phyloP scores from a whole-genome alignment of 1,140 invertebrate species.

The Lineus longissimus region DNA sequence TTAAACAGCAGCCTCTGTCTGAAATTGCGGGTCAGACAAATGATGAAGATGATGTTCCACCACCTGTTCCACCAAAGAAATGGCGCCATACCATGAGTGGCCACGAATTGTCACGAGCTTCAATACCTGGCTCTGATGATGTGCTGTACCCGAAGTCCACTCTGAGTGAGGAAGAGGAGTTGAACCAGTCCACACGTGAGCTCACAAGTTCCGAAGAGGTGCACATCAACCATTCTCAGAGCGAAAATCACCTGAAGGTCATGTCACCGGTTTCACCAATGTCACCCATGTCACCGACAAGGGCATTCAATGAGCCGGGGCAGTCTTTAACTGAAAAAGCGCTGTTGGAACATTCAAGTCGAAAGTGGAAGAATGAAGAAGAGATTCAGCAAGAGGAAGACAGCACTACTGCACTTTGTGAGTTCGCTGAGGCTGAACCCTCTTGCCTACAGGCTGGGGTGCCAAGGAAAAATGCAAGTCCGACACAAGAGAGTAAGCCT shows the following conservation, averaged over 20 bases:
- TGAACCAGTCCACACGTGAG: neutral
- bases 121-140: too few relatives aligned
- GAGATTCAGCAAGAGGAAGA: constrained; percentile 4
- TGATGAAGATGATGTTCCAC: neutral
- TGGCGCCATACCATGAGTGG: too few relatives aligned
- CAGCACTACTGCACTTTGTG: neutral
- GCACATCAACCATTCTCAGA: neutral
- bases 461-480: neutral
- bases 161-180: neutral
- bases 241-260: neutral
- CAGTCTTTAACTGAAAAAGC: constrained; percentile 10
- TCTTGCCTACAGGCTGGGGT: neutral
- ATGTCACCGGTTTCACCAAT: constrained; percentile 35
- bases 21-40: neutral
- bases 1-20: neutral
- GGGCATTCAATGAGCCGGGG: neutral
- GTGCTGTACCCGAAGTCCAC: neutral
- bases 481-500: neutral
- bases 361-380: constrained; percentile 4
- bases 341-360: constrained; percentile 9
- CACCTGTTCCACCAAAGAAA: neutral
- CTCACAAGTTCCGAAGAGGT: neutral
- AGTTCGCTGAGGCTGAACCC: neutral
- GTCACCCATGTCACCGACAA: constrained; percentile 25
- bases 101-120: too few relatives aligned